Conservation (phyloP, 2,113 vertebrate species). For the chimpanzee (Pan troglodytes) region DNA sequence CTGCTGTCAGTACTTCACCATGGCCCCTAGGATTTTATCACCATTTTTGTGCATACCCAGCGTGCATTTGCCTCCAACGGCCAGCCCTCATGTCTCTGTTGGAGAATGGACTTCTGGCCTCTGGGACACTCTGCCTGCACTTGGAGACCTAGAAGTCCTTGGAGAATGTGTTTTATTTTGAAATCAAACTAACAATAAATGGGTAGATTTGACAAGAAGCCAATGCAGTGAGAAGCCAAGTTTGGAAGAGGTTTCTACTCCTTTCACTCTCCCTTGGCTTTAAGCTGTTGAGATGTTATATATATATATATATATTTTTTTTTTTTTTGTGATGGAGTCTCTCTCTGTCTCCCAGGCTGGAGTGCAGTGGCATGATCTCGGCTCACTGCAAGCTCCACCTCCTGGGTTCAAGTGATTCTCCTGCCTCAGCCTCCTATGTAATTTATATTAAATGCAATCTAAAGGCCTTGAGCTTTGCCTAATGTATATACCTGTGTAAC, state of each 20-base stretch:
- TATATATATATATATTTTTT: too few species aligned
- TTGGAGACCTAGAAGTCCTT: not conserved
- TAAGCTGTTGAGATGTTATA: not conserved
- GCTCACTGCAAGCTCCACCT: too few species aligned
- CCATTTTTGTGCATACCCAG: not conserved
- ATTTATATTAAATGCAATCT: not conserved
- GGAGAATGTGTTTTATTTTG: not conserved
- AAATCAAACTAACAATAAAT: not conserved
- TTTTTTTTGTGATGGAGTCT: too few species aligned
- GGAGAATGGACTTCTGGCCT: not conserved
- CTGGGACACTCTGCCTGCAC: not conserved
- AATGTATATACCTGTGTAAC: not conserved
- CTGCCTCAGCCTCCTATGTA: too few species aligned
- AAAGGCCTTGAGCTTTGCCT: not conserved
- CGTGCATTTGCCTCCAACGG: not conserved
- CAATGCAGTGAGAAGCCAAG: not conserved
- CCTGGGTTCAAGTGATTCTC: too few species aligned
- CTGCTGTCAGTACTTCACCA: not conserved
- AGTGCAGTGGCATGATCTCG: too few species aligned
- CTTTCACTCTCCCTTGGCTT: not conserved
- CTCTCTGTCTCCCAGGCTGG: too few species aligned
- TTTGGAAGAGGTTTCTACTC: not conserved
- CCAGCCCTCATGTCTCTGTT: not conserved
- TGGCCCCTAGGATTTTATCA: not conserved
- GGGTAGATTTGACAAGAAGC: conserved; percentile 1